Base-by-base conservation (phyloP, 2,797 vertebrate species). In the Karalla daura region DNA sequence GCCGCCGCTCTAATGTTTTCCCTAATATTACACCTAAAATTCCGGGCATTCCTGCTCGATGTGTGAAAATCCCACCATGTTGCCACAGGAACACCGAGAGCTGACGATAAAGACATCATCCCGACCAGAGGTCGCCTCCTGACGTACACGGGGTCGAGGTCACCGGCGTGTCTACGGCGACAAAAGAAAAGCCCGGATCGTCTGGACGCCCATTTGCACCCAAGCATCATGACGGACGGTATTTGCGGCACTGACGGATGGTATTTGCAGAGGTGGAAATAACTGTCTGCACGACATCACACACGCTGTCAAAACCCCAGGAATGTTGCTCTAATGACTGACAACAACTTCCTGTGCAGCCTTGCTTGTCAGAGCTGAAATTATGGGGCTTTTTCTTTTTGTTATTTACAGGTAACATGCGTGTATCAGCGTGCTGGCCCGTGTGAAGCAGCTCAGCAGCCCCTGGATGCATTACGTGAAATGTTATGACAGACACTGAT, bases 41-140 rank as follows among this genome's bases (percentile, higher is more conserved):
- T 93, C 89, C 88, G 65, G 49, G 24, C 86, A 93, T 94, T 93
- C 89, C 83, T 17, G 74, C 53, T 45, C 21, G 20, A 78, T 11
- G 76, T 94, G 93, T 87, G 90, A 93, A 91, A 91, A 82, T 89
- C 65, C 85, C 79, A 79, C 83, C 47, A 61, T 72, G 78, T 71
- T 83, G 81, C 85, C 86, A 91, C 78, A 85, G 91, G 80, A 91
- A 88, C 86, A 63, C 78, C 56, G 44, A 3, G 50, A 37, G 70
- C 71, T 36, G 47, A n/a, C 39, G 41, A 67, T 86, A 35, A 80
- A 77, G 74, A 81, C 66, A 10, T 58, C 45, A 23, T 74, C 66
- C 63, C 20, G 59, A 60, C 51, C 83, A 80, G 61, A 87, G 91
- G 90, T 93, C 88, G 68, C 43, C 60, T 59, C 70, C 64, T 94